These are phyloP conservation scores for Yponomeuta evonymella DNA, from an alignment of 2,888 invertebrate species.

Conservation along the genomic window DNA sequence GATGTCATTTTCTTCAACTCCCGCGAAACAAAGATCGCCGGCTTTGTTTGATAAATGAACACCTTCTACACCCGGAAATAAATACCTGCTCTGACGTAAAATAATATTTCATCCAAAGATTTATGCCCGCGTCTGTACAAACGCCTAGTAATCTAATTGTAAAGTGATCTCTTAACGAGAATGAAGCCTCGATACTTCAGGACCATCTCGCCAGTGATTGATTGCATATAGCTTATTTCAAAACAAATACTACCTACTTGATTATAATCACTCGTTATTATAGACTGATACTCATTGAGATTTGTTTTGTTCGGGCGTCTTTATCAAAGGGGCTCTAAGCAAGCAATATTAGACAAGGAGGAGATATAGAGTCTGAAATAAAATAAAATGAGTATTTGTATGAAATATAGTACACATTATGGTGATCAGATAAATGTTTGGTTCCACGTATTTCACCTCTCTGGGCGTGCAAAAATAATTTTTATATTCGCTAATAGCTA, in stretches of 20 bases:
- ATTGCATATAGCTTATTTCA: not conserved
- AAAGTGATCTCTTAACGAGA: not conserved
- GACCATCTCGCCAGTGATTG: not conserved
- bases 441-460: no score
- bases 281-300: not conserved
- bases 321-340: not conserved
- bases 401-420: no score
- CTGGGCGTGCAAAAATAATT: no score
- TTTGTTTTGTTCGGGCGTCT: not conserved
- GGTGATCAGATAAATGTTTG: no score
- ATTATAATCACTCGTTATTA: not conserved
- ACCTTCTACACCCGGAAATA: not conserved
- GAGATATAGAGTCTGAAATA: no score
- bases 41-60: not conserved
- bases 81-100: not conserved
- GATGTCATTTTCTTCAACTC: no score
- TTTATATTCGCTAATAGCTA: no score
- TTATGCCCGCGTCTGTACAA: not conserved
- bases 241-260: not conserved
- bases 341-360: no score
- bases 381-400: no score
- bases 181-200: not conserved
- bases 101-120: not conserved
- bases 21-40: no score
- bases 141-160: not conserved